Percentiles rank a stretch among this genome's conserved stretches.
These are phyloP conservation scores for Ciconia maguari DNA, from an alignment of 2,113 vertebrate species.

Conservation along the genomic window DNA sequence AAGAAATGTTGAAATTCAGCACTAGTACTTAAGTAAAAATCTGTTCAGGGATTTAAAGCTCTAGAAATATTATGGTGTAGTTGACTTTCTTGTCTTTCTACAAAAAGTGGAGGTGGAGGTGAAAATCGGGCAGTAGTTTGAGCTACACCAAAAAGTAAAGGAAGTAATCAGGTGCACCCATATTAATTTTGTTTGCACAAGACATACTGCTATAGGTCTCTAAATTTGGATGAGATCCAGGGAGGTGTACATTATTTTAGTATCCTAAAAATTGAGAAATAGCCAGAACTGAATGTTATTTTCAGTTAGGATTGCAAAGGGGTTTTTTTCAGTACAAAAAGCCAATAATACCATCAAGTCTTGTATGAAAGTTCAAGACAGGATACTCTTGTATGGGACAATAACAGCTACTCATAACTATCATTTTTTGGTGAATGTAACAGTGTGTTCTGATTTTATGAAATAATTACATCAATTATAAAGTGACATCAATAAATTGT, in stretches of 20 bases:
- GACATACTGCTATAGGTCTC: neutral
- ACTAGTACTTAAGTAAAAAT: neutral
- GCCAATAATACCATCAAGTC: neutral
- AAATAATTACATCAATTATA: neutral
- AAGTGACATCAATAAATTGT: neutral
- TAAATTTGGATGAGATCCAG: neutral
- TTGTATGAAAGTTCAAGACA: neutral
- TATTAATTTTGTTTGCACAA: neutral
- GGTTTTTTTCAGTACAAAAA: neutral
- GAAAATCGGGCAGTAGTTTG: neutral
- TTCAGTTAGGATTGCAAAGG: neutral
- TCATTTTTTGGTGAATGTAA: neutral
- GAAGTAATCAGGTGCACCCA: neutral
- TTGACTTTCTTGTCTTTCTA: neutral
- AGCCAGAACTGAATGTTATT: neutral
- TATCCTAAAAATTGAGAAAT: neutral
- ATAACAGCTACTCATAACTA: neutral
- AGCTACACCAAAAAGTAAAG: neutral
- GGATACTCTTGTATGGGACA: neutral
- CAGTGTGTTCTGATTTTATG: neutral
- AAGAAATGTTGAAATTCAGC: neutral
- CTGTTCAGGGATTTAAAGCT: neutral
- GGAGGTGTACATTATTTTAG: neutral
- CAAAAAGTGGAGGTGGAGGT: neutral
- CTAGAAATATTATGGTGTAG: neutral